Evolutionary conservation across 2,113 vertebrate genomes (phyloP).

Genomic region (Eurypyga helias): DNA sequence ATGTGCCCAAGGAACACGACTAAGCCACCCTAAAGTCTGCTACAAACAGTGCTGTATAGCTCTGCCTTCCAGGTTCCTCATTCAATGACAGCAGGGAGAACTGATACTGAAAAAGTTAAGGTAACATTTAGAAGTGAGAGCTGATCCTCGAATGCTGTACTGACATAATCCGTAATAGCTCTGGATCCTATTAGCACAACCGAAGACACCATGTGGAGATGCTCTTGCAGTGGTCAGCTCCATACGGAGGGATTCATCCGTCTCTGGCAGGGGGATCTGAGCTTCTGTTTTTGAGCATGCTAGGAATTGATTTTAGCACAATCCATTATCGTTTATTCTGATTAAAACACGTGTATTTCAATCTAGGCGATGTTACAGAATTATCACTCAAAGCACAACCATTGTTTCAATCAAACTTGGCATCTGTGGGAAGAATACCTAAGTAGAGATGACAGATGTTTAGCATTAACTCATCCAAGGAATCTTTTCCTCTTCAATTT

Average conservation of each 20-base stretch:
- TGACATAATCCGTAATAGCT: neutral
- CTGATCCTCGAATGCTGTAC: neutral
- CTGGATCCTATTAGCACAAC: neutral
- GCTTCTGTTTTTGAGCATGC: neutral
- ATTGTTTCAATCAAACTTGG: neutral
- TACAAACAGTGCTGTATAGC: neutral
- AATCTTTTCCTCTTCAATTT: neutral
- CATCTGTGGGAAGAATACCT: neutral
- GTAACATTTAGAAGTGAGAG: neutral
- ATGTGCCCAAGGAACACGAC: neutral
- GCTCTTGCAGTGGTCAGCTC: neutral
- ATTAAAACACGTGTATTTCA: neutral
- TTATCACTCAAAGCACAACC: neutral
- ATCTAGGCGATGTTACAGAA: neutral
- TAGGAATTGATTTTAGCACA: neutral
- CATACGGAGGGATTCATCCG: neutral
- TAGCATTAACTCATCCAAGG: neutral
- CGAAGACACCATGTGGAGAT: neutral
- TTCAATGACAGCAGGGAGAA: accelerated
- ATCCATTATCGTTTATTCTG: neutral
- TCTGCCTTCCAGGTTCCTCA: neutral
- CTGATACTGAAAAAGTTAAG: neutral
- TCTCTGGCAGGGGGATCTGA: neutral
- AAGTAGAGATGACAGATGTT: neutral
- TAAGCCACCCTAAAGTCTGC: neutral